Evolutionary conservation across 53 echinoderm and acorn worm genomes (phyloP), one percentile per base, ranked within the genome.

Genomic region (Crossaster papposus): DNA sequence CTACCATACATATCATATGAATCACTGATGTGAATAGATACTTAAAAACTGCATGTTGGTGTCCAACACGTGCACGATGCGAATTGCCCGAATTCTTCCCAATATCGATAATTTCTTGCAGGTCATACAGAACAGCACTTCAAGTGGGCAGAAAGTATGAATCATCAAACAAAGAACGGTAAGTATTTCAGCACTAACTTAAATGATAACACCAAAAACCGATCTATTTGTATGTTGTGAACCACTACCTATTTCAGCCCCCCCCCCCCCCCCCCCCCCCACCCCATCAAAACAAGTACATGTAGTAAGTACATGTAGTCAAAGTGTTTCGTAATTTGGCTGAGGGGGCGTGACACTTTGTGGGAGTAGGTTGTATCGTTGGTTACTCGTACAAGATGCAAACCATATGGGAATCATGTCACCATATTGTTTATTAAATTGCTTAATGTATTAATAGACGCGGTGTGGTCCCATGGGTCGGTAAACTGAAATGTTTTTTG

Each of bases 81-180:
- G 38, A 83, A 83, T 83, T 52, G 73, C 17, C 53, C 71, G 53
- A 84, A 84, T 84, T 71, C 84, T 72, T 51, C 68, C 65, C 44
- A 22, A 18, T 65, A 36, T 64, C 29, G 29, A 65, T 30, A 82
- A 82, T 36, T 65, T 37, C 68, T 82, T 68, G 68, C 4, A 37
- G 68, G 36, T 37, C 36, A 70, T 17, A 36, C 36, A 70, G 26
- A 62, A 18, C 62, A 23, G 17, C 62, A 10, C 68, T 68, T 23
- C 4, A 68, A 68, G 20, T n/a, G 68, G 24, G 24, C 28, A 68
- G 68, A 68, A 23, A 26, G 68, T 24, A 73, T 65, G 84, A 72
- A 84, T 84, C 65, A 65, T 84, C 72, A 68, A 11, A 14, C 51
- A 55, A 81, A 81, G 81, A 55, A 55, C 54, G 29, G 62, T 51